A percentile compares a stretch with the other conserved stretches of the same genome.
These are phyloP conservation scores for Seira sanloemensis DNA, from an alignment of 2,888 invertebrate genomes.

Conservation along the genomic window DNA sequence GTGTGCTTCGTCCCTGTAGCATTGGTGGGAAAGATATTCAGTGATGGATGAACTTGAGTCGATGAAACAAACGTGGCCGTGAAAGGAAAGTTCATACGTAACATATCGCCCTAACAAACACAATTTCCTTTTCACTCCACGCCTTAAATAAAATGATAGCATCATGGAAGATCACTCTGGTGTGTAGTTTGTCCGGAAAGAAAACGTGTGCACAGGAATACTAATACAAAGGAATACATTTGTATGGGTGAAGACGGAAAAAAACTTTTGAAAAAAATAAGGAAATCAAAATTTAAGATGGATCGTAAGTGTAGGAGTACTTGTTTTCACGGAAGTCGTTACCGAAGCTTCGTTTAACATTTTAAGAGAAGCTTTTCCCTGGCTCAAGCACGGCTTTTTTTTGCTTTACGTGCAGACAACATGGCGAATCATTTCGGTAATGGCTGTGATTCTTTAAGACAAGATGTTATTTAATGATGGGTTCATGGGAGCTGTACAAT, in stretches of 20 bases:
- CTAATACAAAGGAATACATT: too few relatives aligned
- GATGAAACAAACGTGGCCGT: slow-evolving; percentile 42
- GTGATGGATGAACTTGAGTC: slow-evolving; percentile 47
- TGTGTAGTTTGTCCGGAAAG: slow-evolving; percentile 29
- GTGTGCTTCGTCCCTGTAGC: slow-evolving; percentile 15
- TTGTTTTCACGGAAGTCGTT: neutral
- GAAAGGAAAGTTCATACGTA: slow-evolving; percentile 31
- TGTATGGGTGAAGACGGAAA: too few relatives aligned
- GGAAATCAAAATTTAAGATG: neutral
- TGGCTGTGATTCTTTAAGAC: neutral
- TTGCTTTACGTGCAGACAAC: neutral
- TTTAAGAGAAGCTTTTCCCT: neutral
- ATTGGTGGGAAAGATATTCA: slow-evolving; percentile 37
- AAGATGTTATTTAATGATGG: neutral
- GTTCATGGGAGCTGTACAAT: too few relatives aligned
- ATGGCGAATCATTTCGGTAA: neutral
- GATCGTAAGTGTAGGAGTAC: neutral
- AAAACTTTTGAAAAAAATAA: neutral
- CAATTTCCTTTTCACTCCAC: slow-evolving; percentile 33
- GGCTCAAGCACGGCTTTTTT: too few relatives aligned
- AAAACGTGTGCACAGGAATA: too few relatives aligned
- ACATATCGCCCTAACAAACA: slow-evolving; percentile 32
- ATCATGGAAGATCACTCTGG: too few relatives aligned
- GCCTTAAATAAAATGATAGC: slow-evolving; percentile 3
- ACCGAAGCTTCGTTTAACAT: neutral